Evolutionary conservation across 2,797 vertebrate genomes (phyloP).

Genomic region (Pangasius macronema): DNA sequence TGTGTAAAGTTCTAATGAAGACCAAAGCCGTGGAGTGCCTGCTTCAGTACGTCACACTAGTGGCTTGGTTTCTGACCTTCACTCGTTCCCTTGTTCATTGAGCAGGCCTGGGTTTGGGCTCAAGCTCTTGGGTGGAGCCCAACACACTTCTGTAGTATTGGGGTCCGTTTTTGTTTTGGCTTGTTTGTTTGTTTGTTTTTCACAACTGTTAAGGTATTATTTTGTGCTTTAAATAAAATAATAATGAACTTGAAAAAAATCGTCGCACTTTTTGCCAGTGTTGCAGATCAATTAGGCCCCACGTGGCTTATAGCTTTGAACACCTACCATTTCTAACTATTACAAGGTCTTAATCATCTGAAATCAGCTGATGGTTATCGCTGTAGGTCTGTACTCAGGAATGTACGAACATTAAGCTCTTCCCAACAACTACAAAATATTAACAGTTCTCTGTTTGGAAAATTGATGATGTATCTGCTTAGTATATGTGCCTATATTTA

Average conservation of each 20-base stretch:
- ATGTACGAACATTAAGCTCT: constrained; percentile 53
- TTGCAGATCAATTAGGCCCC: constrained; percentile 41
- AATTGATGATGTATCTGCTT: constrained; percentile 46
- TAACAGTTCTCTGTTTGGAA: constrained; percentile 33
- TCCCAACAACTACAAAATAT: constrained; percentile 39
- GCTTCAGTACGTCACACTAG: constrained; percentile 22
- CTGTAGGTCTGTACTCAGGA: constrained; percentile 58
- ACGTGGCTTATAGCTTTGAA: constrained; percentile 31
- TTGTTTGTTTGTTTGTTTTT: constrained; percentile 17
- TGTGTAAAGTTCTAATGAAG: constrained; percentile 25
- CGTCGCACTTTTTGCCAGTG: constrained; percentile 53
- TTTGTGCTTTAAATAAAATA: constrained; percentile 49
- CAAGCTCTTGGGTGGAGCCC: constrained; percentile 31
- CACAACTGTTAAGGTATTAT: constrained; percentile 42
- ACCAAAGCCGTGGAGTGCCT: constrained; percentile 46
- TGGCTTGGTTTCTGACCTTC: constrained; percentile 44
- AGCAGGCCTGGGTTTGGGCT: constrained; percentile 30
- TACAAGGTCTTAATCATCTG: constrained; percentile 34
- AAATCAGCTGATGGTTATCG: constrained; percentile 43
- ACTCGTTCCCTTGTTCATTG: constrained; percentile 23
- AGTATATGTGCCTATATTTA: constrained; percentile 52
- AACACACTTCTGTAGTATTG: constrained; percentile 37
- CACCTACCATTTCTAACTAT: constrained; percentile 35
- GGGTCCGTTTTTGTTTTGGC: constrained; percentile 25
- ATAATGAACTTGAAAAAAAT: constrained; percentile 33